Percentiles rank a stretch among this genome's conserved stretches.
These are phyloP conservation scores for Pheucticus melanocephalus DNA, from an alignment of 2,113 vertebrate genomes.

Conservation along the genomic window DNA sequence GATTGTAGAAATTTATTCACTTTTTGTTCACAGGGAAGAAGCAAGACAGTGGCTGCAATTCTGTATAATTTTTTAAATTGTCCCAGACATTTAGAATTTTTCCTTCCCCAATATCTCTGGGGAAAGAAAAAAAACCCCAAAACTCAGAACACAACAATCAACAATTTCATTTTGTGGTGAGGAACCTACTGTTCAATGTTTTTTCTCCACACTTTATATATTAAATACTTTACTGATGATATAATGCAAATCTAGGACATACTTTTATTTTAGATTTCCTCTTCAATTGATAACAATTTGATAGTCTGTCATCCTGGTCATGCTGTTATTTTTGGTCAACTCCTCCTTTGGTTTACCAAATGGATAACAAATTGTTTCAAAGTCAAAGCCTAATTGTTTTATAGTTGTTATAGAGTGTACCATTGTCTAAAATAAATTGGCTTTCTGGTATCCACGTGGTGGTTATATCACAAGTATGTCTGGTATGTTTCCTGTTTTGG, in stretches of 20 bases:
- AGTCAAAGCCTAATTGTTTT: background rate
- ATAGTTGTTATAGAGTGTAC: background rate
- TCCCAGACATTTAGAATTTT: background rate
- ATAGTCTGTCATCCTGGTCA: background rate
- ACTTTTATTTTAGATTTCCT: background rate
- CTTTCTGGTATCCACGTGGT: conserved; percentile 58
- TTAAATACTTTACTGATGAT: background rate
- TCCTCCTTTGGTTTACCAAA: background rate
- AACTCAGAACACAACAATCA: background rate
- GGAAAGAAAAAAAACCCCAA: accelerated
- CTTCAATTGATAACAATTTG: background rate
- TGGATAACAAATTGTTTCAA: background rate
- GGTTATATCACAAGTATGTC: background rate
- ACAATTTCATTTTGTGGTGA: background rate
- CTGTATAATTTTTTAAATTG: background rate
- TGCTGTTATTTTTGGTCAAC: background rate
- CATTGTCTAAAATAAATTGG: background rate
- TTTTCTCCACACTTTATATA: background rate
- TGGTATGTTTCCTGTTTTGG: conserved; percentile 67
- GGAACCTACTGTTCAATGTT: background rate
- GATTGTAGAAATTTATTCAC: background rate
- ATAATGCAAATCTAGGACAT: background rate
- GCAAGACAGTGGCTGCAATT: background rate
- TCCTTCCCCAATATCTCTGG: background rate
- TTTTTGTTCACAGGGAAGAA: background rate